Conservation (phyloP, 2,888 invertebrate species). For the Gymnosoma rotundatum region DNA sequence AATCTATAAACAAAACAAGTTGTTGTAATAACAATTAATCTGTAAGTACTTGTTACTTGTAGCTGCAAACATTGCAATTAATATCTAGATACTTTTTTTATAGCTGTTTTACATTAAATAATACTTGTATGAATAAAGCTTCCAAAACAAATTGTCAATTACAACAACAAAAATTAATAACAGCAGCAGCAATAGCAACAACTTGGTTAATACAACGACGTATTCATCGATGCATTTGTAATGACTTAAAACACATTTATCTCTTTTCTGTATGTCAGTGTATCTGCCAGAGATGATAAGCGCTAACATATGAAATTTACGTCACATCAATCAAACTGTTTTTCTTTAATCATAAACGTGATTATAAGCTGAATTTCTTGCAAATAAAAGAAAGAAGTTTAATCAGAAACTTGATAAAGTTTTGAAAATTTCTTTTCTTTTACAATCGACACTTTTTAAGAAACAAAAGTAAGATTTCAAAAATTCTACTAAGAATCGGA, state of each 20-base stretch:
- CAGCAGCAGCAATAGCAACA: too few species aligned
- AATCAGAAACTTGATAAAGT: too few species aligned
- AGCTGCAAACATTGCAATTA: slow-evolving; percentile 1
- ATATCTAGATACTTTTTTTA: neutral
- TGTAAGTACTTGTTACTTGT: neutral
- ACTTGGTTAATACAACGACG: neutral
- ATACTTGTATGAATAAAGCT: slow-evolving; percentile 37
- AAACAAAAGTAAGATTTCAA: too few species aligned
- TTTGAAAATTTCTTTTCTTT: too few species aligned
- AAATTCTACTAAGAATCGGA: too few species aligned
- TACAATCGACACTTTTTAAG: too few species aligned
- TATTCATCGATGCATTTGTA: slow-evolving; percentile 3
- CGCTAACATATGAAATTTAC: too few species aligned
- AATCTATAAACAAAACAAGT: neutral
- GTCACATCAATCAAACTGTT: too few species aligned
- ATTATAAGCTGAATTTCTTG: too few species aligned
- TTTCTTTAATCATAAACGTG: too few species aligned
- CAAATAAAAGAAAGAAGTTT: too few species aligned
- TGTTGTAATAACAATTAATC: neutral
- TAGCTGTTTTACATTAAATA: neutral
- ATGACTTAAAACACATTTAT: slow-evolving; percentile 3
- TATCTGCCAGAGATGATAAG: neutral
- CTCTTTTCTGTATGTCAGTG: neutral
- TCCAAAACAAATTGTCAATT: slow-evolving; percentile 33
- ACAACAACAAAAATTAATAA: slow-evolving; percentile 16